Conservation (phyloP, 2,797 vertebrate species). For the Sciurus vulgaris region DNA sequence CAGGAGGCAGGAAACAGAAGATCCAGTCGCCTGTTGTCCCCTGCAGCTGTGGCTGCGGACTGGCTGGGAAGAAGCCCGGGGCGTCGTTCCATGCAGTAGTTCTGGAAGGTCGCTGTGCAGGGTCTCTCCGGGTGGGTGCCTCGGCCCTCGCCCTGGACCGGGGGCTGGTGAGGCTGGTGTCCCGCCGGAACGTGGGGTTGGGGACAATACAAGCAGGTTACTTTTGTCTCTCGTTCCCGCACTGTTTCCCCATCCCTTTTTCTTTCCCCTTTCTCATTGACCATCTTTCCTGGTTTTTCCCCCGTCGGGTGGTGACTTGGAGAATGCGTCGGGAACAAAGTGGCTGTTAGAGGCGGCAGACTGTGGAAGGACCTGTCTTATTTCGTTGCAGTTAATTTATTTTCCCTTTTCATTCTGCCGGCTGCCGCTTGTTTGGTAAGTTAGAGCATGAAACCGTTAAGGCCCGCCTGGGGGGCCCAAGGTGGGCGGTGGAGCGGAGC, state of each 20-base stretch:
- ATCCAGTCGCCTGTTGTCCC: not conserved
- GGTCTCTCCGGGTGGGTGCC: not conserved
- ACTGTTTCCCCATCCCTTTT: too few relatives aligned
- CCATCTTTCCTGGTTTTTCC: not conserved
- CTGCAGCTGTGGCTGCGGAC: not conserved
- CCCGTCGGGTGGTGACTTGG: not conserved
- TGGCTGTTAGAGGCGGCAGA: not conserved
- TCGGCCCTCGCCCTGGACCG: not conserved
- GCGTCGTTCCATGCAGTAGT: not conserved
- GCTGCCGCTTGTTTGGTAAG: not conserved
- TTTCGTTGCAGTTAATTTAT: not conserved
- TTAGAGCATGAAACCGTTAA: too few relatives aligned
- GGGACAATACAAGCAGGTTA: not conserved
- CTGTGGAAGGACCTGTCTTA: not conserved
- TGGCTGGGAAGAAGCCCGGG: not conserved
- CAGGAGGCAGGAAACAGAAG: not conserved
- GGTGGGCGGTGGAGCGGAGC: rapidly evolving
- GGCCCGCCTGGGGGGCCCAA: not conserved
- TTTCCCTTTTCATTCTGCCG: not conserved
- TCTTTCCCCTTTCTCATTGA: rapidly evolving
- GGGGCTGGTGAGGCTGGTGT: not conserved
- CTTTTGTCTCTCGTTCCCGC: not conserved
- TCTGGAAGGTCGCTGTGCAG: not conserved
- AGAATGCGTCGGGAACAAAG: not conserved
- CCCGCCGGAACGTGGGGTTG: rapidly evolving